phyloP scores from a whole-genome alignment of 2,797 vertebrate species.

The Cyprinodon diabolis region DNA sequence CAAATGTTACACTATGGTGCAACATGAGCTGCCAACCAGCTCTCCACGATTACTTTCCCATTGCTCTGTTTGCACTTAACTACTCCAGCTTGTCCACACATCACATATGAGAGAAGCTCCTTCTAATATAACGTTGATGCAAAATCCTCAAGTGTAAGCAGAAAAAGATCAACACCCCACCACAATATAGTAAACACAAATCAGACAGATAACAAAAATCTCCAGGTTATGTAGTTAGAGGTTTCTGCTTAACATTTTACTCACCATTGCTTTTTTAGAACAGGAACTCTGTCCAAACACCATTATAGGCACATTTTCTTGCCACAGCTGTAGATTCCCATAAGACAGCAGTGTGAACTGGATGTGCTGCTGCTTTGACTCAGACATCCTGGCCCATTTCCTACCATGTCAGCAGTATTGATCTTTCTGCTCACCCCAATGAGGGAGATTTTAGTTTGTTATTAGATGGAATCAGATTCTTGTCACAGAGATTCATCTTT shows the following conservation, averaged over 20 bases:
- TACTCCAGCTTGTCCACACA: background rate
- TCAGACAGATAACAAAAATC: conserved; percentile 42
- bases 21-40: conserved; percentile 27
- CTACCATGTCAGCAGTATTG: conserved; percentile 70
- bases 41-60: conserved; percentile 48
- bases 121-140: conserved; percentile 12
- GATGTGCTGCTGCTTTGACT: conserved; percentile 53
- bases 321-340: conserved; percentile 33
- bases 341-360: conserved; percentile 38
- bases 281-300: conserved; percentile 48
- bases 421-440: conserved; percentile 59
- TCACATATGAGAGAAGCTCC: conserved; percentile 19
- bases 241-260: conserved; percentile 52
- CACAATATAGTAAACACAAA: conserved; percentile 46
- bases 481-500: conserved; percentile 48
- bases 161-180: conserved; percentile 31
- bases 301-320: conserved; percentile 36
- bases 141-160: conserved; percentile 30
- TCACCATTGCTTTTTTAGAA: conserved; percentile 48
- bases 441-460: conserved; percentile 57
- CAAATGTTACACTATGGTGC: conserved; percentile 34
- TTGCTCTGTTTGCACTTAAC: conserved; percentile 15
- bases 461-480: conserved; percentile 58
- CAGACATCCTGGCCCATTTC: conserved; percentile 69
- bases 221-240: conserved; percentile 25